phyloP scores from a whole-genome alignment of 2,113 vertebrate genomes.

The Cygnus buccinator region DNA sequence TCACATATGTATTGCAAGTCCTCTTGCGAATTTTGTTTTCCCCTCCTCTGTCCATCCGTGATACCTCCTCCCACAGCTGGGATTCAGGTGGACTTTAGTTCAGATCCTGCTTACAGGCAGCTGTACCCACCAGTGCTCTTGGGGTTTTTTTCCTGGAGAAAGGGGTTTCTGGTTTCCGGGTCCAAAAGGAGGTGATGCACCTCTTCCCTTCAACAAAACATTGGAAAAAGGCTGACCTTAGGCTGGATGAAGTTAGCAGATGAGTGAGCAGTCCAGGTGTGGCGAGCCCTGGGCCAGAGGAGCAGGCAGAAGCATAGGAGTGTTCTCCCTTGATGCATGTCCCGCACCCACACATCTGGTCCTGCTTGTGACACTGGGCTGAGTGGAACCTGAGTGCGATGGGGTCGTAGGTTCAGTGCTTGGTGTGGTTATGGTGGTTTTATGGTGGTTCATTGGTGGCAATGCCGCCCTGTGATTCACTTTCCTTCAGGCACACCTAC shows the following conservation, averaged over 20 bases:
- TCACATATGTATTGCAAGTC: not conserved
- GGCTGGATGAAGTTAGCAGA: not conserved
- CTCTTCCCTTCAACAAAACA: not conserved
- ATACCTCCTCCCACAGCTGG: not conserved
- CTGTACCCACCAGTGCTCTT: not conserved
- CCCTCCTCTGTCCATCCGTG: not conserved
- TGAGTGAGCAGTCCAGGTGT: not conserved
- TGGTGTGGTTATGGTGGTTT: not conserved
- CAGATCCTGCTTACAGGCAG: not conserved
- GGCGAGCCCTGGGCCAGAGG: not conserved
- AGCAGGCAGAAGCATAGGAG: not conserved
- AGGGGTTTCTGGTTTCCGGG: not conserved
- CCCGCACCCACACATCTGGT: not conserved
- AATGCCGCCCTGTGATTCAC: not conserved
- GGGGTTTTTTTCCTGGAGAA: not conserved
- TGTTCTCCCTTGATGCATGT: not conserved
- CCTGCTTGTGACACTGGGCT: fast-evolving
- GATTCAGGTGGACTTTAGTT: not conserved
- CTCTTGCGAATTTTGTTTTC: not conserved
- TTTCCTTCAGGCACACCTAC: not conserved
- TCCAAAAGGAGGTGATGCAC: not conserved
- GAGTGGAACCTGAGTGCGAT: fast-evolving
- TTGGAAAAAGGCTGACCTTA: not conserved
- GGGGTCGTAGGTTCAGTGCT: fast-evolving
- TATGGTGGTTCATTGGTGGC: fast-evolving